These are phyloP conservation scores for Agonopterix arenella DNA, from an alignment of 2,888 invertebrate genomes.

Conservation along the genomic window DNA sequence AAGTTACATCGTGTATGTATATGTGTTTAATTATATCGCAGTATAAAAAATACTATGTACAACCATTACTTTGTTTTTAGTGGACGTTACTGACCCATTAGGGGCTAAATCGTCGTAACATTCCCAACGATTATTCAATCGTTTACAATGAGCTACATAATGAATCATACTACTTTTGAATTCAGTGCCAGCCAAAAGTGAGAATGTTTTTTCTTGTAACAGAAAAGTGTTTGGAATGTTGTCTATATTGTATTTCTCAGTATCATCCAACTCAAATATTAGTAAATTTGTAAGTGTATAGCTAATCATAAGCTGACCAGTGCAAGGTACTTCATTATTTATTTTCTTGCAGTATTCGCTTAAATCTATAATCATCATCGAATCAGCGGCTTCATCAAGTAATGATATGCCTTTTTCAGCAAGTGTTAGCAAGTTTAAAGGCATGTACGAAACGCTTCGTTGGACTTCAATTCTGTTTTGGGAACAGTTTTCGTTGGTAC, in stretches of 20 bases:
- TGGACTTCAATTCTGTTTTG: too few species aligned
- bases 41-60: too few species aligned
- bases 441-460: too few species aligned
- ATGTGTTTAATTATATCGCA: too few species aligned
- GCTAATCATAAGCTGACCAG: not conserved
- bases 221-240: too few species aligned
- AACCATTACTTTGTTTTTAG: not conserved
- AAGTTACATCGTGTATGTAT: too few species aligned
- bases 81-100: not conserved
- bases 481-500: too few species aligned
- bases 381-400: not conserved
- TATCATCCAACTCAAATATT: too few species aligned
- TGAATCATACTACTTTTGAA: not conserved
- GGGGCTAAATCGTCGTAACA: not conserved
- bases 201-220: too few species aligned
- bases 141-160: not conserved
- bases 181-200: not conserved
- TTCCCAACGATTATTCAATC: not conserved
- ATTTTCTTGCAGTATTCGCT: not conserved
- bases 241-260: too few species aligned
- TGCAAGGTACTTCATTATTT: not conserved
- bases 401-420: not conserved
- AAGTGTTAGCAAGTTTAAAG: not conserved
- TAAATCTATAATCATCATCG: not conserved
- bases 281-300: not conserved